phyloP scores from a whole-genome alignment of 2,113 vertebrate genomes.

The Heliornis fulica region DNA sequence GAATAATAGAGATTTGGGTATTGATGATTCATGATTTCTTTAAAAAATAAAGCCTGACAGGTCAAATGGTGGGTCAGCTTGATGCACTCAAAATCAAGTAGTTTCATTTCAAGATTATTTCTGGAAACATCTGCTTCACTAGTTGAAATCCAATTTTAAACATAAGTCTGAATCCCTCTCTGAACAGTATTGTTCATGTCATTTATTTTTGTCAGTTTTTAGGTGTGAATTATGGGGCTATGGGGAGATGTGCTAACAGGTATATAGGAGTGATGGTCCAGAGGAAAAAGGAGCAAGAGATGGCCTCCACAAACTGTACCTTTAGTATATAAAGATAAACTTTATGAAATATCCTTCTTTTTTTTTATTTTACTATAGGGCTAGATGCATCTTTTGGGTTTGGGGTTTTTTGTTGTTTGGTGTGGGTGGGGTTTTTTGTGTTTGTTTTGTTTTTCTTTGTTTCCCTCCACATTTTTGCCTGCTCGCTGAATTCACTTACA shows the following conservation, averaged over 20 bases:
- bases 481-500: background rate
- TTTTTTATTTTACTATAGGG: background rate
- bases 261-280: background rate
- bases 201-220: background rate
- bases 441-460: too few relatives aligned
- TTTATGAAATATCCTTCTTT: background rate
- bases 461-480: background rate
- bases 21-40: background rate
- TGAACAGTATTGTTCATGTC: background rate
- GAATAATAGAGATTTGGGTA: background rate
- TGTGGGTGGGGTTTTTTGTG: too few relatives aligned
- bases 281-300: background rate
- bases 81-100: background rate
- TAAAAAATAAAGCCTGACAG: background rate
- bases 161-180: background rate
- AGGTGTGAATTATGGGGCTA: background rate
- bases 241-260: accelerated
- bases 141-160: background rate
- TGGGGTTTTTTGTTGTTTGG: too few relatives aligned
- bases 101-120: background rate
- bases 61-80: background rate
- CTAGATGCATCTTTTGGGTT: background rate
- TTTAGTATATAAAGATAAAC: background rate
- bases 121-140: background rate
- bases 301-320: background rate